A percentile compares a stretch with the other conserved stretches of the same genome.
Evolutionary conservation across 2,113 vertebrate species (phyloP).

Genomic region (Oceanites oceanicus): DNA sequence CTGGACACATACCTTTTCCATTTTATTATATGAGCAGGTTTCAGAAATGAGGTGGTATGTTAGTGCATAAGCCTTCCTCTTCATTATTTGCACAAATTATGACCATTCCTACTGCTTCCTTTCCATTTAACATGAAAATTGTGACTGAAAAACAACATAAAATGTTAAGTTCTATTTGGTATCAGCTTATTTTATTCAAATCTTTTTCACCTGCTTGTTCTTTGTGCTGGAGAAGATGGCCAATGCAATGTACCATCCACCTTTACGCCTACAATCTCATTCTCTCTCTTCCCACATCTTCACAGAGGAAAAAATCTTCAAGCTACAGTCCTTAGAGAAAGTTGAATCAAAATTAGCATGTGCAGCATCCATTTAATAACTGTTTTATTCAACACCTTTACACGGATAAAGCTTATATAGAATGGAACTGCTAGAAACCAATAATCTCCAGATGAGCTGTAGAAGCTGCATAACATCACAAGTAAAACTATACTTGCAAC

Average conservation of each 20-base stretch:
- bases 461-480: not conserved
- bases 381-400: not conserved
- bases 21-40: not conserved
- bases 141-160: not conserved
- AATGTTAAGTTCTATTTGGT: not conserved
- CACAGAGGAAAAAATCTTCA: not conserved
- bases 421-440: not conserved
- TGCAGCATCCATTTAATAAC: not conserved
- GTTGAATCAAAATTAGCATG: not conserved
- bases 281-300: not conserved
- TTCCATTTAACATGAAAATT: not conserved
- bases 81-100: not conserved
- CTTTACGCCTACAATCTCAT: not conserved
- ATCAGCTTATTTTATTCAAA: not conserved
- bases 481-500: not conserved
- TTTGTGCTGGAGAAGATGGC: not conserved
- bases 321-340: not conserved
- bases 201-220: not conserved
- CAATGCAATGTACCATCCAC: not conserved
- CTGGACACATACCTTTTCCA: not conserved
- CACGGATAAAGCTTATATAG: not conserved
- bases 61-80: not conserved
- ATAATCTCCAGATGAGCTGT: not conserved
- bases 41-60: not conserved
- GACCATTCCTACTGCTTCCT: not conserved